These are phyloP conservation scores for Mirza zaza DNA, from an alignment of 2,113 vertebrate species.

Conservation along the genomic window DNA sequence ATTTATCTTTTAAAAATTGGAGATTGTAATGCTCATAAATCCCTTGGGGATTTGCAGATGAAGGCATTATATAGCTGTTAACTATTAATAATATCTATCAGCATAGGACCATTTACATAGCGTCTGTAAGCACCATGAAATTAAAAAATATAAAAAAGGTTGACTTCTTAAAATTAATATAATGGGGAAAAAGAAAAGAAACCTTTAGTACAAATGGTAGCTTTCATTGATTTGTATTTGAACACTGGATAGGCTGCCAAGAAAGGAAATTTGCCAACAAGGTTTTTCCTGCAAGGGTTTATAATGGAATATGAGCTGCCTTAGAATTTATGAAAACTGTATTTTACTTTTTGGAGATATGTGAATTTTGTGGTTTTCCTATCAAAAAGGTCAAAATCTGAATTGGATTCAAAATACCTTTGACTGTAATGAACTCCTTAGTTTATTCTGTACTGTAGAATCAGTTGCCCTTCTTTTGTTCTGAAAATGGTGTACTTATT, in stretches of 20 bases:
- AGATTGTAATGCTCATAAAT: background rate
- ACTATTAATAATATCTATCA: background rate
- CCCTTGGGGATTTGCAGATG: background rate
- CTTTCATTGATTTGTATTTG: slow-evolving; percentile 35
- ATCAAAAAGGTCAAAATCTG: background rate
- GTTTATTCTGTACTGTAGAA: background rate
- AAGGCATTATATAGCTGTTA: background rate
- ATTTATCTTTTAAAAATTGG: background rate
- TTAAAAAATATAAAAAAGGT: background rate
- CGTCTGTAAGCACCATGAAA: background rate
- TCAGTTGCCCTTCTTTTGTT: background rate
- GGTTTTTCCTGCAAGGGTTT: background rate
- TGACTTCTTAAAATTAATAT: background rate
- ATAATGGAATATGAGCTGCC: background rate
- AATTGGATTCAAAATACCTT: background rate
- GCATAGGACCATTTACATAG: background rate
- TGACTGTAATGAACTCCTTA: background rate
- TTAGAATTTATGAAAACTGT: background rate
- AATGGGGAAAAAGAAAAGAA: background rate
- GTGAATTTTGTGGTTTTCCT: background rate
- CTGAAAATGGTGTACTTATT: slow-evolving; percentile 11
- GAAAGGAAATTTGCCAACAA: background rate
- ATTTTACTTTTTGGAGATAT: background rate
- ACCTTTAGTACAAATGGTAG: background rate
- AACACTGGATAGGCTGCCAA: background rate